A percentile compares a stretch with the other conserved stretches of the same genome.
phyloP scores from a whole-genome alignment of 2,888 invertebrate genomes.

The Liposcelis brunnea region DNA sequence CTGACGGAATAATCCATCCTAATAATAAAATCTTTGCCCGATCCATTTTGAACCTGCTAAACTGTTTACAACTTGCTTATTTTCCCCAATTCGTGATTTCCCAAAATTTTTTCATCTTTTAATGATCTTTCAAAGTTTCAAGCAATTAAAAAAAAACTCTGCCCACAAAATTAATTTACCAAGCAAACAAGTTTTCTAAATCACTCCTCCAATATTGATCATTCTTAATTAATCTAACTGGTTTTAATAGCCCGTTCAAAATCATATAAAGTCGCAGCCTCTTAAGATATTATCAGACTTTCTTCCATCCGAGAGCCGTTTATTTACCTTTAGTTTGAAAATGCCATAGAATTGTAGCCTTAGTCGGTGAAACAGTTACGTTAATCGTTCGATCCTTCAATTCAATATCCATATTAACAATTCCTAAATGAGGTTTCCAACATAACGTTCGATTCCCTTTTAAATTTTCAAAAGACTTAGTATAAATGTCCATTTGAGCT shows the following conservation, averaged over 20 bases:
- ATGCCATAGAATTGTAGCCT: constrained; percentile 85
- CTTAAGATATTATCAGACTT: neutral
- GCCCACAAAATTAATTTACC: no score
- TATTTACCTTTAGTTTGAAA: constrained; percentile 66
- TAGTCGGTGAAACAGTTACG: constrained; percentile 77
- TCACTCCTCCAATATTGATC: constrained; percentile 4
- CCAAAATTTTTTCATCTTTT: no score
- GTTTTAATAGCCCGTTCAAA: neutral
- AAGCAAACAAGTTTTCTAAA: constrained; percentile 5
- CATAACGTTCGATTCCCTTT: constrained; percentile 82
- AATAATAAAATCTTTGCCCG: no score
- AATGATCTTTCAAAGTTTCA: no score
- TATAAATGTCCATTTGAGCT: constrained; percentile 67
- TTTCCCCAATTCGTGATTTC: no score
- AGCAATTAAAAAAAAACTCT: no score
- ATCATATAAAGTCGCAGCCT: neutral
- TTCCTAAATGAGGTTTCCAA: constrained; percentile 89
- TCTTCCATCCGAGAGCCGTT: neutral
- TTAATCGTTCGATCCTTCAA: constrained; percentile 56
- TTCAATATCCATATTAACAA: constrained; percentile 80
- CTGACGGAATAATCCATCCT: no score
- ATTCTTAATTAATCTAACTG: constrained; percentile 10
- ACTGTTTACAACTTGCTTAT: no score
- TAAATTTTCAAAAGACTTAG: constrained; percentile 75
- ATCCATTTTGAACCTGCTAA: no score